Conservation (phyloP, 2,888 invertebrate genomes). For the Eremobia ochroleuca region DNA sequence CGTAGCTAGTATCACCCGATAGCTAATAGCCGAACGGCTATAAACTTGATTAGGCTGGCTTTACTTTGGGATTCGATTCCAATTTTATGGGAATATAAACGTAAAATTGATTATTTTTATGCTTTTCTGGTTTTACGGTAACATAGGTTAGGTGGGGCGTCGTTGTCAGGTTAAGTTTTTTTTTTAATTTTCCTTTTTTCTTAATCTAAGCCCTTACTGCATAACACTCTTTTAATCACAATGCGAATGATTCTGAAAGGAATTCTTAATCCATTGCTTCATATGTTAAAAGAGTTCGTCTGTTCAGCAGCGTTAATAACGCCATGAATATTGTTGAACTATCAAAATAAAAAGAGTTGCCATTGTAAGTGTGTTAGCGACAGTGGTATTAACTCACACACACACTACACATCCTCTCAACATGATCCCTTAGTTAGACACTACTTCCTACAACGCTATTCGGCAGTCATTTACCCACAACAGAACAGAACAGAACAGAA, state of each 20-base stretch:
- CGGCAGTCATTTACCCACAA: not conserved
- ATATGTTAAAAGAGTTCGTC: not conserved
- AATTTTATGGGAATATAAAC: conserved; percentile 54
- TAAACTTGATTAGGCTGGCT: conserved; percentile 57
- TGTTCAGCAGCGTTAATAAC: not conserved
- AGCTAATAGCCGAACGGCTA: conserved; percentile 43
- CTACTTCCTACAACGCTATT: conserved; percentile 7
- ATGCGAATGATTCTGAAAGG: not conserved
- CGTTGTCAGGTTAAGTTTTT: conserved; percentile 8
- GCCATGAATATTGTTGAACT: not conserved
- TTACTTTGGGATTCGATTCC: conserved; percentile 48
- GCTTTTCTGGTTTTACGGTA: conserved; percentile 22
- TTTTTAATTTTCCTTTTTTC: too few species aligned
- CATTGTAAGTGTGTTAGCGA: not conserved
- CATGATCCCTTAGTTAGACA: not conserved
- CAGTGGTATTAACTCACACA: not conserved
- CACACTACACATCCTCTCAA: not conserved
- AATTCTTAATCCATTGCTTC: not conserved
- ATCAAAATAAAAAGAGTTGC: not conserved
- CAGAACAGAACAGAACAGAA: too few species aligned
- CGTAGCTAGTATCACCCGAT: conserved; percentile 19
- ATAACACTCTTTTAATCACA: not conserved
- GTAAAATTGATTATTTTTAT: conserved; percentile 59
- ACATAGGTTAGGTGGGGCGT: not conserved
- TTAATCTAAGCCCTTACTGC: not conserved